A percentile compares a stretch with the other conserved stretches of the same genome.
Conservation (phyloP, 2,113 vertebrate species). For the Entelurus aequoreus region DNA sequence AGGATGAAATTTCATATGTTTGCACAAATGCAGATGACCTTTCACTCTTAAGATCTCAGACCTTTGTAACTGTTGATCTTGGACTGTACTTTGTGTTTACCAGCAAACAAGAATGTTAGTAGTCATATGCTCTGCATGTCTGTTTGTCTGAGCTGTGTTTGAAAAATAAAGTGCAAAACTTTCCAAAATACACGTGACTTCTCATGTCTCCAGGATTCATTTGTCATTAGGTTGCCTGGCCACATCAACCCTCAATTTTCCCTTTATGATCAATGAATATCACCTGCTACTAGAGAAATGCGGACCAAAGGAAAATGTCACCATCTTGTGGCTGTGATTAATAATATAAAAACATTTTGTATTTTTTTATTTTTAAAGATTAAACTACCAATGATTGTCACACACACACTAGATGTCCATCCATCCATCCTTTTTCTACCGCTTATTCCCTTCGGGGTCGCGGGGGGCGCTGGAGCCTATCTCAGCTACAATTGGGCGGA, state of each 20-base stretch:
- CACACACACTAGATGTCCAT: no score
- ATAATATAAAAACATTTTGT: not conserved
- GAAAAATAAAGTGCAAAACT: constrained; percentile 46
- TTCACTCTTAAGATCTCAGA: constrained; percentile 41
- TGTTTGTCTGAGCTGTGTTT: constrained; percentile 40
- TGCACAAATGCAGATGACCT: constrained; percentile 60
- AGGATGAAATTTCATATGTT: constrained; percentile 49
- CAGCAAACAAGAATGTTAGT: constrained; percentile 2
- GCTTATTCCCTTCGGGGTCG: no score
- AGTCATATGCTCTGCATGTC: not conserved
- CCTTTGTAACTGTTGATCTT: constrained; percentile 61
- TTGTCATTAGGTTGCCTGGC: not conserved
- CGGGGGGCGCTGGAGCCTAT: no score
- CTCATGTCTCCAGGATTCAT: not conserved
- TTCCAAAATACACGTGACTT: constrained; percentile 5
- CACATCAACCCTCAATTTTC: not conserved
- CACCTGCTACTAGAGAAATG: not conserved
- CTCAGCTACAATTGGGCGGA: no score
- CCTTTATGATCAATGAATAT: not conserved
- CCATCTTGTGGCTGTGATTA: constrained; percentile 41
- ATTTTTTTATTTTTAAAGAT: not conserved
- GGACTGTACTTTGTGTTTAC: constrained; percentile 17
- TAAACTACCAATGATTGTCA: no score
- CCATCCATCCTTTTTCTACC: no score
- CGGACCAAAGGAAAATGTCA: constrained; percentile 12